A percentile compares a stretch with the other conserved stretches of the same genome.
These are phyloP conservation scores for Metallyticus violacea DNA, from an alignment of 2,888 invertebrate species.

Conservation along the genomic window DNA sequence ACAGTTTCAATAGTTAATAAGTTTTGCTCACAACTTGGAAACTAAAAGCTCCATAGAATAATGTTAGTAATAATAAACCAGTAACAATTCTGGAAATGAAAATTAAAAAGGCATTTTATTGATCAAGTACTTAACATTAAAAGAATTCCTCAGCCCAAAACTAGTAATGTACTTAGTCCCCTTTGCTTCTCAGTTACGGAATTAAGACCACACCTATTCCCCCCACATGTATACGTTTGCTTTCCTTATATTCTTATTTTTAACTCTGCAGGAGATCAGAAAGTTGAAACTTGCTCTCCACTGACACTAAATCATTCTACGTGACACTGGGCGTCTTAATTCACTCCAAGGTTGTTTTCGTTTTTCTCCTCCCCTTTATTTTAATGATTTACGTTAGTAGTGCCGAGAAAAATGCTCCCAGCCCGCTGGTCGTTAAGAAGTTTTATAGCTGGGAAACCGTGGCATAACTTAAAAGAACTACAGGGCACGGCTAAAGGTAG, in stretches of 20 bases:
- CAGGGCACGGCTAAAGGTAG: neutral
- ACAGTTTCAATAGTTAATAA: no score
- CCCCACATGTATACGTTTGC: neutral
- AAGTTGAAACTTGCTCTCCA: neutral
- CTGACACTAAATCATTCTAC: neutral
- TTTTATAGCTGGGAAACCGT: neutral
- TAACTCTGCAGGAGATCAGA: constrained; percentile 1
- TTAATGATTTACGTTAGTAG: neutral
- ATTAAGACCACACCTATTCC: neutral
- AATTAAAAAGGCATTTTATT: no score
- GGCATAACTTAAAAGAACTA: neutral
- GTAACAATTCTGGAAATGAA: no score
- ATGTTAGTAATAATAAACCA: no score
- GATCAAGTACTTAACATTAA: no score
- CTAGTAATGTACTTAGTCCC: neutral
- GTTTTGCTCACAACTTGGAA: no score
- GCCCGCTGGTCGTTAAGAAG: neutral
- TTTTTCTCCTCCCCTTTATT: neutral
- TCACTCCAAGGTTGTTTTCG: neutral
- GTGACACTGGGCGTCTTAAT: neutral
- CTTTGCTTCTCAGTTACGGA: neutral
- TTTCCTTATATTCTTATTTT: neutral
- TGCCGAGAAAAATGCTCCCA: neutral
- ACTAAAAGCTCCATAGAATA: no score
- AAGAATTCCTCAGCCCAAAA: no score